Conservation (phyloP, 2,888 invertebrate species). For the Oligia fasciuncula region DNA sequence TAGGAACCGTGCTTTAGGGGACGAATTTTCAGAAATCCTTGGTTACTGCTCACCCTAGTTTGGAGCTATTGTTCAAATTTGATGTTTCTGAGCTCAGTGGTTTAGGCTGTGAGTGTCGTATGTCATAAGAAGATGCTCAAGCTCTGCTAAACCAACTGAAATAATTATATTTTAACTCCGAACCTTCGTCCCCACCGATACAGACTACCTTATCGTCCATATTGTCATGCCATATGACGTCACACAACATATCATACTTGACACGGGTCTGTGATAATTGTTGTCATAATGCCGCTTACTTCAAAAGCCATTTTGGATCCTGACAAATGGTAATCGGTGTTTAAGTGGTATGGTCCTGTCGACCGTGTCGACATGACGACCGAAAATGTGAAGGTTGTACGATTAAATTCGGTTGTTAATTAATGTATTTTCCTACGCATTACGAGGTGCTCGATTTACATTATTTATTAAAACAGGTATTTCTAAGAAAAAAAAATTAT, state of each 20-base stretch:
- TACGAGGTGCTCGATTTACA: neutral
- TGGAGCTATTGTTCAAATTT: neutral
- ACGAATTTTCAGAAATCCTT: neutral
- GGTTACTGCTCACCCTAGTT: neutral
- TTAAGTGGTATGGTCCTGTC: constrained; percentile 11
- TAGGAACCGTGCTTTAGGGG: neutral
- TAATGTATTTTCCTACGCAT: neutral
- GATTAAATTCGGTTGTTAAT: neutral
- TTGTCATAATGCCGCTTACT: constrained; percentile 40
- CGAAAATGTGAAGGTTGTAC: constrained; percentile 1
- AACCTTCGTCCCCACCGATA: constrained; percentile 24
- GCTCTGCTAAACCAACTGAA: neutral
- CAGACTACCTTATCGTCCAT: constrained; percentile 20
- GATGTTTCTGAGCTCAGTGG: neutral
- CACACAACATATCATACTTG: constrained; percentile 28
- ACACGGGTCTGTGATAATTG: constrained; percentile 52
- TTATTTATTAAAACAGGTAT: neutral
- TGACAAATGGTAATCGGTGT: constrained; percentile 33
- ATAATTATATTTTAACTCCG: neutral
- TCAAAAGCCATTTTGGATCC: constrained; percentile 36
- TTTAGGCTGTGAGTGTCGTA: neutral
- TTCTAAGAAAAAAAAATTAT: neutral
- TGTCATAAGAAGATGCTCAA: neutral
- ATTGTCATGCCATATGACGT: constrained; percentile 27
- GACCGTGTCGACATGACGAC: too few species aligned